Percentiles rank a stretch among this genome's conserved stretches.
phyloP scores from a whole-genome alignment of 2,113 vertebrate genomes.

The Orientallactaga bullata region DNA sequence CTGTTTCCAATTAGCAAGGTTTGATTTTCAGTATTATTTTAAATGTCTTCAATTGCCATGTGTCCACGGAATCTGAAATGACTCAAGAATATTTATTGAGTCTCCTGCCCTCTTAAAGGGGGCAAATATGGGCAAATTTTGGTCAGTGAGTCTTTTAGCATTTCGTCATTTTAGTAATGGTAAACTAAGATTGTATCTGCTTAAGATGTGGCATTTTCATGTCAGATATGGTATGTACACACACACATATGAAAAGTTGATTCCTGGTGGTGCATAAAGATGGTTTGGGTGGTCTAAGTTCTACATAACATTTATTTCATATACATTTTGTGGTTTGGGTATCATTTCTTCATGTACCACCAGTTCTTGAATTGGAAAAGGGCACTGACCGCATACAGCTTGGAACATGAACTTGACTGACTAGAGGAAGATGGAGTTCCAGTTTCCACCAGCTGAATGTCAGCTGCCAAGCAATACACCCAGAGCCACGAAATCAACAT shows the following conservation, averaged over 20 bases:
- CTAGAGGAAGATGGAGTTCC: not conserved
- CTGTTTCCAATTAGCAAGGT: conserved; percentile 27
- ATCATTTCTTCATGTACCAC: not conserved
- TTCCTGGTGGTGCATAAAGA: not conserved
- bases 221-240: not conserved
- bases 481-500: not conserved
- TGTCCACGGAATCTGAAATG: not conserved
- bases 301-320: not conserved
- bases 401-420: not conserved
- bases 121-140: not conserved
- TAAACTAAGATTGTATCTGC: not conserved
- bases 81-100: not conserved
- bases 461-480: not conserved
- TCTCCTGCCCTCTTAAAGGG: not conserved
- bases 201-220: not conserved
- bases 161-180: not conserved
- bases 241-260: accelerated
- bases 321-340: not conserved
- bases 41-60: not conserved
- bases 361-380: not conserved
- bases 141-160: not conserved
- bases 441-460: not conserved
- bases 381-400: not conserved
- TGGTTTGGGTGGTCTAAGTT: no score
- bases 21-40: not conserved